A percentile compares a stretch with the other conserved stretches of the same genome.
Evolutionary conservation across 2,797 vertebrate genomes (phyloP).

Genomic region (Rachycentron canadum): DNA sequence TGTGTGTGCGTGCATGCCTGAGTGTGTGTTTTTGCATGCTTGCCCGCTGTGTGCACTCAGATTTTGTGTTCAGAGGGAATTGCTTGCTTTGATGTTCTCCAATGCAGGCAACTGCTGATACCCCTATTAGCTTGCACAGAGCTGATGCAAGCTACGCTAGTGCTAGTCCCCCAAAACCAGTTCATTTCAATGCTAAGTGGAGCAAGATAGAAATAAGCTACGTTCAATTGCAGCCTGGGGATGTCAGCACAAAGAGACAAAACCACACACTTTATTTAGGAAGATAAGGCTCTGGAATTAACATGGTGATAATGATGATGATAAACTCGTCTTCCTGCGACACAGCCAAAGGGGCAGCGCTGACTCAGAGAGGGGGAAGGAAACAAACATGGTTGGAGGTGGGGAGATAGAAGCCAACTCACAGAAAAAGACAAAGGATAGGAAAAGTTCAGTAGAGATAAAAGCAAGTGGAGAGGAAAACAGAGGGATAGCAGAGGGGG

Average conservation of each 20-base stretch:
- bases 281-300: slow-evolving; percentile 79
- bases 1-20: slow-evolving; percentile 21
- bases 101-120: slow-evolving; percentile 82
- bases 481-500: neutral
- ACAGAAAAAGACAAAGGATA: slow-evolving; percentile 4
- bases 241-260: slow-evolving; percentile 80
- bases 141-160: slow-evolving; percentile 82
- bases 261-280: slow-evolving; percentile 78
- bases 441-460: slow-evolving; percentile 40
- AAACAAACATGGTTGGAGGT: slow-evolving; percentile 23
- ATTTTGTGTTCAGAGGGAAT: slow-evolving; percentile 81
- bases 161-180: slow-evolving; percentile 53
- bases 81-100: slow-evolving; percentile 85
- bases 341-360: slow-evolving; percentile 52
- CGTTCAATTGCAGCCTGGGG: slow-evolving; percentile 72
- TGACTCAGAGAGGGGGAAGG: slow-evolving; percentile 52
- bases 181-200: slow-evolving; percentile 66
- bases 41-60: slow-evolving; percentile 82
- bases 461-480: slow-evolving; percentile 16
- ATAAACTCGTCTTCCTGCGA: slow-evolving; percentile 61
- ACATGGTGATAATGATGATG: slow-evolving; percentile 67
- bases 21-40: slow-evolving; percentile 50
- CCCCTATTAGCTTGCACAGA: slow-evolving; percentile 81
- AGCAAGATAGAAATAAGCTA: slow-evolving; percentile 62
- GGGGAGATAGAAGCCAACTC: slow-evolving; percentile 44